phyloP scores from a whole-genome alignment of 2,113 vertebrate species.

The Oncorhynchus tshawytscha region DNA sequence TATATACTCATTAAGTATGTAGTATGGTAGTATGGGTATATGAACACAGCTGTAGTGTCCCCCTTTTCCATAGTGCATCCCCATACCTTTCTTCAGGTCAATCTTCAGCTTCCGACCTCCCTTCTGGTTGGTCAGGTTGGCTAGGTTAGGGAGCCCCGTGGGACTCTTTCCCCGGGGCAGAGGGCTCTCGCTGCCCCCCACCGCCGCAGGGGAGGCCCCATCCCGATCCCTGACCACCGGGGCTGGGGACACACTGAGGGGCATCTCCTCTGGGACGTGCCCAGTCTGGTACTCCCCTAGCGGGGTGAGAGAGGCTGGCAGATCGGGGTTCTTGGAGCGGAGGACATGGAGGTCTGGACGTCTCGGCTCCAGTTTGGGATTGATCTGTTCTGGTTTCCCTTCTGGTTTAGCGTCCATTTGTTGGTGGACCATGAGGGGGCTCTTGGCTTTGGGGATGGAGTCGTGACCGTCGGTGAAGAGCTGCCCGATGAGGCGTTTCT shows the following conservation, averaged over 20 bases:
- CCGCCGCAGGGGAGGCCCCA: constrained; percentile 56
- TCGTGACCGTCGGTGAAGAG: constrained; percentile 72
- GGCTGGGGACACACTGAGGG: constrained; percentile 22
- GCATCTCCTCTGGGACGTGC: constrained; percentile 7
- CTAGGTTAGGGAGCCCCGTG: constrained; percentile 64
- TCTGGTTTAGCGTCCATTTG: neutral
- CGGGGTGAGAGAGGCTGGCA: neutral
- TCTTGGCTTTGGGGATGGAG: constrained; percentile 63
- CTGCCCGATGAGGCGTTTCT: constrained; percentile 85
- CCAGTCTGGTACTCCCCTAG: constrained; percentile 19
- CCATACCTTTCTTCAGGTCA: constrained; percentile 91
- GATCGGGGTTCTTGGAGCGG: constrained; percentile 25
- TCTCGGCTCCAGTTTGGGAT: constrained; percentile 1
- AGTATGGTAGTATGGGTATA: too few species aligned
- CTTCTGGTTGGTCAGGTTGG: constrained; percentile 78
- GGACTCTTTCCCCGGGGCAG: constrained; percentile 48
- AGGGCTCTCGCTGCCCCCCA: constrained; percentile 56
- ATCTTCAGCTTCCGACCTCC: constrained; percentile 85
- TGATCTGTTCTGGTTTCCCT: constrained; percentile 12
- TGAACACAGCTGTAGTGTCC: too few species aligned
- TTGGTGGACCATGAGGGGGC: constrained; percentile 56
- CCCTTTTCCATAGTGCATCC: too few species aligned
- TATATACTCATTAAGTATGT: too few species aligned
- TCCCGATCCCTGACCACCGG: neutral
- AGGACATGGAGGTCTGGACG: constrained; percentile 32